phyloP scores from a whole-genome alignment of 2,797 vertebrate genomes.

The Scleropages formosus region DNA sequence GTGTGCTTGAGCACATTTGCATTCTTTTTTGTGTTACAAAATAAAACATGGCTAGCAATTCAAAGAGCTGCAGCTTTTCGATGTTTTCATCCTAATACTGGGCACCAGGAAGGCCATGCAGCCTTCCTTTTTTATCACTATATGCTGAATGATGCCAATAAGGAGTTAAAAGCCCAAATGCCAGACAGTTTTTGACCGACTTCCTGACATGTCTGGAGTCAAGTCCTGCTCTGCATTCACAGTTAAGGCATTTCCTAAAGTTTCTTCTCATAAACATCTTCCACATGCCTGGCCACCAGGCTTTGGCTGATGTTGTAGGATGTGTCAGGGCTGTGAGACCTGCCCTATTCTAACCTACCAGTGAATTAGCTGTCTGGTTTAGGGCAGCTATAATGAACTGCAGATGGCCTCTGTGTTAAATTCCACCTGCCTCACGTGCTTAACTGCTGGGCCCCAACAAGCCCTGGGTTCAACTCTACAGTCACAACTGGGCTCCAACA shows the following conservation, averaged over 20 bases:
- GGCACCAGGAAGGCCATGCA: constrained; percentile 36
- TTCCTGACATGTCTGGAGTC: neutral
- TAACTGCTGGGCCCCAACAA: neutral
- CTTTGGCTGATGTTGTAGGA: neutral
- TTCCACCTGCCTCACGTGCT: neutral
- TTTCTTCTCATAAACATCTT: neutral
- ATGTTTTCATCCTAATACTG: constrained; percentile 11
- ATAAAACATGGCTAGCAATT: neutral
- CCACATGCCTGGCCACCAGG: neutral
- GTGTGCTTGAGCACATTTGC: neutral
- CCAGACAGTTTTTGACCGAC: neutral
- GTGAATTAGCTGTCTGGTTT: neutral
- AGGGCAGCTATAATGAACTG: neutral
- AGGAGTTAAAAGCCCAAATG: neutral
- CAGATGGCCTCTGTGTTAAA: neutral
- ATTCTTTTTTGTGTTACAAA: neutral
- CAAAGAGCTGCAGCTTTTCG: neutral
- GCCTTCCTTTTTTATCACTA: constrained; percentile 25
- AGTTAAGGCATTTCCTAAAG: neutral
- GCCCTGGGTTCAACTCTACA: neutral
- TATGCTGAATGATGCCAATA: constrained; percentile 44
- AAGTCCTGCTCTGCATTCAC: neutral
- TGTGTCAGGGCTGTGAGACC: neutral
- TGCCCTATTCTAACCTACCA: neutral
- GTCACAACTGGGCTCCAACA: neutral